Conservation (phyloP, 2,113 vertebrate species). For the Xenopus borealis region DNA sequence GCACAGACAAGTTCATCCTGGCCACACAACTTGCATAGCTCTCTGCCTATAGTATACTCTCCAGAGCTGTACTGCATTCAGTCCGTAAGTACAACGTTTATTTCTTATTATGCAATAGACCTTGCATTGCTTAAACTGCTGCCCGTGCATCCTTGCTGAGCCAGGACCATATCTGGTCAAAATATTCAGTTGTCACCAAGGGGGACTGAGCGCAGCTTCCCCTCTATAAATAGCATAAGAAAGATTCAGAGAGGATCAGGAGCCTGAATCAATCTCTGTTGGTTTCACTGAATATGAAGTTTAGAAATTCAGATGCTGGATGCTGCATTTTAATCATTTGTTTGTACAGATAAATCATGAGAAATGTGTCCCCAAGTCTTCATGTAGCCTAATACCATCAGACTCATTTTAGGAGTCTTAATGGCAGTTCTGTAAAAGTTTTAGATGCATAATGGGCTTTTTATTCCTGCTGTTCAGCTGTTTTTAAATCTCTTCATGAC, state of each 20-base stretch:
- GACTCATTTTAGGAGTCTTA: too few species aligned
- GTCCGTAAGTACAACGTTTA: conserved; percentile 9
- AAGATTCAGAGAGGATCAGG: conserved; percentile 12
- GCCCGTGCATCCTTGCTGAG: conserved; percentile 46
- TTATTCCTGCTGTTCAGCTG: neutral
- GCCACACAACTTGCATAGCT: neutral
- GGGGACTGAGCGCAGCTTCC: conserved; percentile 53
- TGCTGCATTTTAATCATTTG: too few species aligned
- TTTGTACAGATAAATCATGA: too few species aligned
- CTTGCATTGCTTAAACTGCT: neutral
- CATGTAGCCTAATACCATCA: too few species aligned
- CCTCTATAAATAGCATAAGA: conserved; percentile 60
- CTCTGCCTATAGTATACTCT: neutral
- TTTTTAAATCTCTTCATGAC: neutral
- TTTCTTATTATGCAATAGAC: too few species aligned
- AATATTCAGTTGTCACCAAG: conserved; percentile 78
- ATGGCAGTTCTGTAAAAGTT: too few species aligned
- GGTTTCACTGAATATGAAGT: too few species aligned
- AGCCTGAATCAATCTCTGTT: neutral
- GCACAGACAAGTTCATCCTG: neutral
- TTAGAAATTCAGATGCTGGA: too few species aligned
- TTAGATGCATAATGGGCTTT: neutral
- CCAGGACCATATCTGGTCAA: conserved; percentile 83
- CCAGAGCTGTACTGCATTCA: neutral
- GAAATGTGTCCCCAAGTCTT: too few species aligned